These are phyloP conservation scores for Drosophila hydei DNA, from an alignment of 1,140 invertebrate genomes.

Conservation along the genomic window DNA sequence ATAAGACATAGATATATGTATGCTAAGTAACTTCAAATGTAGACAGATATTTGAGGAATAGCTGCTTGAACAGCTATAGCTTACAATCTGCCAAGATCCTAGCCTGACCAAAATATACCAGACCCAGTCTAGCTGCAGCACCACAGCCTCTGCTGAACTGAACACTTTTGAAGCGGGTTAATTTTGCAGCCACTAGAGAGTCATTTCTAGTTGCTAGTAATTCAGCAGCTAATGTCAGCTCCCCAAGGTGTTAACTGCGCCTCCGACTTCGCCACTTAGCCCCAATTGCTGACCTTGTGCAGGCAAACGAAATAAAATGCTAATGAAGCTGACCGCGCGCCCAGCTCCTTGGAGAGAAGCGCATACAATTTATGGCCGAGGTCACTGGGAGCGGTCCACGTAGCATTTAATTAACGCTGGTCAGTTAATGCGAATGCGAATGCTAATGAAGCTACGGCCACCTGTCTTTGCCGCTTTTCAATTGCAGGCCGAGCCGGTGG, in stretches of 20 bases:
- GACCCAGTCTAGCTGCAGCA: too few species aligned
- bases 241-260: conserved; percentile 39
- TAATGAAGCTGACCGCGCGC: conserved; percentile 51
- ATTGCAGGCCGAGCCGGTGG: conserved; percentile 62
- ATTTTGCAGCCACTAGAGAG: conserved; percentile 18
- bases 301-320: conserved; percentile 40
- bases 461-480: not conserved
- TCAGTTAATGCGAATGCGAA: conserved; percentile 59
- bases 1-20: too few species aligned
- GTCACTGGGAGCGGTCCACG: conserved; percentile 40
- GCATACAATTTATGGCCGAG: conserved; percentile 45
- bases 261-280: not conserved
- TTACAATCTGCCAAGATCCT: not conserved
- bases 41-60: too few species aligned
- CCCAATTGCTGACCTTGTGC: conserved; percentile 62
- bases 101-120: too few species aligned
- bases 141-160: too few species aligned
- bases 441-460: conserved; percentile 61
- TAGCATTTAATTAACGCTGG: conserved; percentile 67
- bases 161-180: not conserved
- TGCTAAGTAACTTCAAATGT: too few species aligned
- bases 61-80: too few species aligned
- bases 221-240: conserved; percentile 55
- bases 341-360: conserved; percentile 55
- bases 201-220: conserved; percentile 17